A percentile compares a stretch with the other conserved stretches of the same genome.
Conservation (phyloP, 2,113 vertebrate genomes). For the Catharus minimus region DNA sequence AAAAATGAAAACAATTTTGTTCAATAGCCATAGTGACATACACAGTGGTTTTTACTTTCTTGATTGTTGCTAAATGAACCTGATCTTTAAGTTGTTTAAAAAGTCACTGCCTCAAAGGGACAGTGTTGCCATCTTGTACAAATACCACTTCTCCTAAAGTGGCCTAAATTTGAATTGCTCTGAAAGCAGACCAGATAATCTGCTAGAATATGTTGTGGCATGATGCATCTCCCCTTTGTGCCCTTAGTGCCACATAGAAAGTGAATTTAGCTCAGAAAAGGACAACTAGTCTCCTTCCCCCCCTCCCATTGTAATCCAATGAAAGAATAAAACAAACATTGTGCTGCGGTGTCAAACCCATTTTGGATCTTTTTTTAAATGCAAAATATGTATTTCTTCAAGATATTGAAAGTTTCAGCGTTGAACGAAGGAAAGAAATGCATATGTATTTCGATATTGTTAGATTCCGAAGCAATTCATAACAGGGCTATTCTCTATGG, state of each 20-base stretch:
- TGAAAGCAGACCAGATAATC: slow-evolving; percentile 46
- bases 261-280: slow-evolving; percentile 60
- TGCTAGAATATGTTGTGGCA: slow-evolving; percentile 6
- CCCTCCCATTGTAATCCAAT: background rate
- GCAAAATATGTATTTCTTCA: slow-evolving; percentile 37
- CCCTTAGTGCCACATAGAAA: slow-evolving; percentile 43
- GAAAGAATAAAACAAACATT: slow-evolving; percentile 42
- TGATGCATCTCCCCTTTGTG: slow-evolving; percentile 1
- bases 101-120: slow-evolving; percentile 52
- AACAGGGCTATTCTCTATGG: slow-evolving; percentile 60
- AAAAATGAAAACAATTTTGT: slow-evolving; percentile 13
- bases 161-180: slow-evolving; percentile 53
- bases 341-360: background rate
- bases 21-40: background rate
- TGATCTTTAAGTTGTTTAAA: slow-evolving; percentile 49
- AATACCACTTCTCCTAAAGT: slow-evolving; percentile 54
- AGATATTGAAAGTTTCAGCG: slow-evolving; percentile 20
- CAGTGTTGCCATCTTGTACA: slow-evolving; percentile 36
- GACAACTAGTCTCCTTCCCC: background rate
- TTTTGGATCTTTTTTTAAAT: background rate
- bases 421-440: slow-evolving; percentile 54
- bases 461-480: slow-evolving; percentile 61
- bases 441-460: slow-evolving; percentile 66
- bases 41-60: background rate
- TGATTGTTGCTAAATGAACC: slow-evolving; percentile 27